Percentiles rank a stretch among this genome's conserved stretches.
Conservation (phyloP, 1,140 invertebrate species). For the Drosophila murphyi region DNA sequence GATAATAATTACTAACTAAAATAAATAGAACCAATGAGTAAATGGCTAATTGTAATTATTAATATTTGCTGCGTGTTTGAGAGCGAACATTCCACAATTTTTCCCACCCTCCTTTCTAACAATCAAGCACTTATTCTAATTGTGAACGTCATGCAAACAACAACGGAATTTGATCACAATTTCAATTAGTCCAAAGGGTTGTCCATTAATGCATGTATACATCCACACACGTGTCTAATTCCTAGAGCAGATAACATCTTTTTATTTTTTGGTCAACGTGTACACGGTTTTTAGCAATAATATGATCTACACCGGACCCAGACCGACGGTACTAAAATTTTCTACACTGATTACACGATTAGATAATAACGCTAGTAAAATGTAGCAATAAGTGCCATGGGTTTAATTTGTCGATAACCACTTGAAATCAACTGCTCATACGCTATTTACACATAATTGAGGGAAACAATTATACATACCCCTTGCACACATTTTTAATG, state of each 20-base stretch:
- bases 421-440: too few species aligned
- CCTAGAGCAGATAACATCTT: neutral
- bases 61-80: neutral
- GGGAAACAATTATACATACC: too few species aligned
- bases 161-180: constrained; percentile 33
- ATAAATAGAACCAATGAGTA: neutral
- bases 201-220: neutral
- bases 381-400: too few species aligned
- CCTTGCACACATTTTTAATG: too few species aligned
- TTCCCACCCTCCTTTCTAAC: neutral
- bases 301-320: neutral
- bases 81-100: neutral
- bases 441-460: too few species aligned
- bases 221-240: neutral
- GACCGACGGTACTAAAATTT: neutral
- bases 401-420: too few species aligned
- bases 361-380: neutral
- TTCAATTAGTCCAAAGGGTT: constrained; percentile 38
- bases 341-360: neutral
- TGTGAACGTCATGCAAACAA: constrained; percentile 40
- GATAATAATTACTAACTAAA: neutral
- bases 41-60: neutral
- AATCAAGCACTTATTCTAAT: constrained; percentile 35
- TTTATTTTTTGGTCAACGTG: constrained; percentile 5
- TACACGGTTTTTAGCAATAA: neutral